Evolutionary conservation across 2,113 vertebrate species (phyloP).

Genomic region (Ornithorhynchus anatinus): DNA sequence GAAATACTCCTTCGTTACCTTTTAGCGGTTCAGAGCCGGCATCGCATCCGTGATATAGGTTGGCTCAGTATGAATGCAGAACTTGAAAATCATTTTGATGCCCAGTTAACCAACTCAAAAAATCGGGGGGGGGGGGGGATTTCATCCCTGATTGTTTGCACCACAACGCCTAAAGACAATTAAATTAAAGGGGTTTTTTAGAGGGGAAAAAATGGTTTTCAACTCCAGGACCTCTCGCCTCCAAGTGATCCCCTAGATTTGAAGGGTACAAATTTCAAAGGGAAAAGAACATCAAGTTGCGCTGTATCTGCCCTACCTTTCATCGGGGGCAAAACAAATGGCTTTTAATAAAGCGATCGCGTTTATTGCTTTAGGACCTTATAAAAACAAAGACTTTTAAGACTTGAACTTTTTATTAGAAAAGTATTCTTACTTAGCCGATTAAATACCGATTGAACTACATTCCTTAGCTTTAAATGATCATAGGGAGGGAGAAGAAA

Average conservation of each 20-base stretch:
- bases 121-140: neutral
- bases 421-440: neutral
- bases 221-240: neutral
- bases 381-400: neutral
- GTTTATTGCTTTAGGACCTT: neutral
- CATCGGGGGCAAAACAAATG: neutral
- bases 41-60: neutral
- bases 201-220: too few species aligned
- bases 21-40: neutral
- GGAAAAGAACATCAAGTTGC: neutral
- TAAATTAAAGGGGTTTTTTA: neutral
- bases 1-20: neutral
- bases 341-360: neutral
- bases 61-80: neutral
- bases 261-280: slow-evolving; percentile 1
- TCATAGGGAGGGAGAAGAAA: neutral
- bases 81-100: neutral
- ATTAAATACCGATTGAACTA: neutral
- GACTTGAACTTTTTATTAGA: neutral
- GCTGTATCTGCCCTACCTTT: neutral
- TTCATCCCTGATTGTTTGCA: neutral
- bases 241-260: slow-evolving; percentile 3
- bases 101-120: neutral
- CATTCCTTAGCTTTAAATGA: neutral
- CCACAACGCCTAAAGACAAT: neutral